Base-by-base conservation (phyloP, 2,797 vertebrate genomes). In the Rhabdomys pumilio region DNA sequence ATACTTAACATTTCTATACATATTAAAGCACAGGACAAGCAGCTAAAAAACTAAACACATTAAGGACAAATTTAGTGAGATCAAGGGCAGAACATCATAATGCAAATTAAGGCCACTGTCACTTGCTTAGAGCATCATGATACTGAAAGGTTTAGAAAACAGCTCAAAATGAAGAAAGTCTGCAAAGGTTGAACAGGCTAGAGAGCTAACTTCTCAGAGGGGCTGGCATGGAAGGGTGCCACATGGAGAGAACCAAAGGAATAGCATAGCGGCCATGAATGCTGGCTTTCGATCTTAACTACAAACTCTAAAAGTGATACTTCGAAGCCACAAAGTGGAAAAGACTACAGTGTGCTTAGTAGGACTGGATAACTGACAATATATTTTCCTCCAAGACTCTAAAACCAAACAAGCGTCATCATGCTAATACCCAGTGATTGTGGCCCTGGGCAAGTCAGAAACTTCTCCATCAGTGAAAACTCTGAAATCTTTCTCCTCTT, bases 151-250 rank as follows among this genome's bases (percentile, higher is more conserved):
- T 53, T 93, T 94, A 85, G 72, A 75, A 81, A 95, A 76, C 6
- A 89, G 59, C 38, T 97, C 83, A 94, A 94, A 94, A 90, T 91
- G 93, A 17, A 83, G 41, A 59, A 87, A 81, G 53, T 53, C 34
- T 44, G 19, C 73, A 94, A 84, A 75, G 38, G 38, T 89, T 80
- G 95, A 95, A 93, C 0, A 24, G 57, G 34, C 53, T 55, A 92
- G 22, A 81, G 17, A 92, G 31, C 29, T 34, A 57, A 53, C 41
- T 69, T 65, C 84, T 73, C 38, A 86, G 44, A 77, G 88, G 91
- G 11, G 59, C 0, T 34, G 17, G 29, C 81, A 67, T 7, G 6
- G n/a, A 93, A 84, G 31, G 47, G 55, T 59, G 22, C 77, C n/a
- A 14, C 53, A 10, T 20, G 34, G 47, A 89, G 38, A 8, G 20